Evolutionary conservation across 2,888 invertebrate genomes (phyloP).

Genomic region (Drosophila nigricruria): DNA sequence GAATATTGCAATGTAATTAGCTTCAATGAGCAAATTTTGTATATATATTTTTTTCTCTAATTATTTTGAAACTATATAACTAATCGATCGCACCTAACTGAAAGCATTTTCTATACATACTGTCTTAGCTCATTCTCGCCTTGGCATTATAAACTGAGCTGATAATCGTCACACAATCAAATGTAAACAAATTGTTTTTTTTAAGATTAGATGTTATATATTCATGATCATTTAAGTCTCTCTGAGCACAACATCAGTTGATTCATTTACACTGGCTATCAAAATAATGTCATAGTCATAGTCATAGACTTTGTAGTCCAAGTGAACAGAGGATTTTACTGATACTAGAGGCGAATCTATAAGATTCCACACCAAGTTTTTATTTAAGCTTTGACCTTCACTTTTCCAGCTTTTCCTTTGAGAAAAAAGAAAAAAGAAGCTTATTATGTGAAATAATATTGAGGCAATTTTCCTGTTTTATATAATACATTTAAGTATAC

Average conservation of each 20-base stretch:
- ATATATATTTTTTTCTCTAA: not conserved
- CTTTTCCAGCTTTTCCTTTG: not conserved
- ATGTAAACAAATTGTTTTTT: not conserved
- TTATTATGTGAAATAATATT: not conserved
- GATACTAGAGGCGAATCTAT: not conserved
- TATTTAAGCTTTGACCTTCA: not conserved
- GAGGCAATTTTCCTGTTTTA: not conserved
- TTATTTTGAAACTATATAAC: no score
- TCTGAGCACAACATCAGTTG: not conserved
- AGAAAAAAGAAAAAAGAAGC: not conserved
- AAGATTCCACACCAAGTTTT: not conserved
- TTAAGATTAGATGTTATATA: not conserved
- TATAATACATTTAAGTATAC: not conserved
- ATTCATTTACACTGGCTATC: not conserved
- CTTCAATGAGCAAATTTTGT: not conserved
- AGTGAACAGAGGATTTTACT: not conserved
- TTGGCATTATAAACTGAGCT: not conserved
- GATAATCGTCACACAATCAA: not conserved
- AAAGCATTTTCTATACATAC: not conserved
- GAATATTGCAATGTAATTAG: constrained; percentile 13
- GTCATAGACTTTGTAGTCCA: not conserved
- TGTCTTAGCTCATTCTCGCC: not conserved
- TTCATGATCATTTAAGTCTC: not conserved
- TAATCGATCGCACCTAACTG: not conserved
- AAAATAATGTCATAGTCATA: not conserved